phyloP scores from a whole-genome alignment of 2,797 vertebrate species.

The Cephalopachus bancanus region DNA sequence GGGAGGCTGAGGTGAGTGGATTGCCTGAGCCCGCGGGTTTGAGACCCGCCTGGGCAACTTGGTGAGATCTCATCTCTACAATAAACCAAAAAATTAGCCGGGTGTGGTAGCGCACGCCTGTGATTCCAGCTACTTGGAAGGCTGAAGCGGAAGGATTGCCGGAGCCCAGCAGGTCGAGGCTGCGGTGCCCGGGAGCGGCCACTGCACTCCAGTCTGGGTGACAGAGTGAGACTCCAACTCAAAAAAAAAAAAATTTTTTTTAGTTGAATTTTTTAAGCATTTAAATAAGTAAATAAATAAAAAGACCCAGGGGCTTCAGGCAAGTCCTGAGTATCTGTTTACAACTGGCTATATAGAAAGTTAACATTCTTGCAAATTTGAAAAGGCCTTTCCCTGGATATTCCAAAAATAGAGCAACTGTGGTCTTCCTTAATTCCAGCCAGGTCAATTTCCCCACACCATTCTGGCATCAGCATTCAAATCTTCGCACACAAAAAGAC shows the following conservation, averaged over 20 bases:
- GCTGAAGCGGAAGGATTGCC: too few relatives aligned
- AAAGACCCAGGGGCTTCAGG: background rate
- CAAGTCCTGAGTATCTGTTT: background rate
- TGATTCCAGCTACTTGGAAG: too few relatives aligned
- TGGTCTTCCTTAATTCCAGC: background rate
- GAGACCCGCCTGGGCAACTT: too few relatives aligned
- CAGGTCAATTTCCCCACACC: background rate
- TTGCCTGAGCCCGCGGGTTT: too few relatives aligned
- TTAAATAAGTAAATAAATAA: background rate
- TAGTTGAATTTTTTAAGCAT: background rate
- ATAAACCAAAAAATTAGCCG: too few relatives aligned
- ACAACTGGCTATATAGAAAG: background rate
- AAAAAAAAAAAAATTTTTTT: background rate
- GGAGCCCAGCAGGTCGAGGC: too few relatives aligned
- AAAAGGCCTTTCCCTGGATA: background rate
- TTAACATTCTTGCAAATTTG: background rate
- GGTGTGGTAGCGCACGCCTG: too few relatives aligned
- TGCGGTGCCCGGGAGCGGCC: too few relatives aligned
- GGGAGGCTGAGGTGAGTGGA: too few relatives aligned
- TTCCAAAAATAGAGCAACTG: background rate
- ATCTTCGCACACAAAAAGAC: background rate
- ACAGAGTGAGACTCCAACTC: too few relatives aligned
- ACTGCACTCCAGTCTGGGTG: too few relatives aligned
- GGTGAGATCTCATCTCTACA: too few relatives aligned
- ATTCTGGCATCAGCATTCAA: background rate